phyloP scores from a whole-genome alignment of 2,113 vertebrate species.

The Uria aalge region DNA sequence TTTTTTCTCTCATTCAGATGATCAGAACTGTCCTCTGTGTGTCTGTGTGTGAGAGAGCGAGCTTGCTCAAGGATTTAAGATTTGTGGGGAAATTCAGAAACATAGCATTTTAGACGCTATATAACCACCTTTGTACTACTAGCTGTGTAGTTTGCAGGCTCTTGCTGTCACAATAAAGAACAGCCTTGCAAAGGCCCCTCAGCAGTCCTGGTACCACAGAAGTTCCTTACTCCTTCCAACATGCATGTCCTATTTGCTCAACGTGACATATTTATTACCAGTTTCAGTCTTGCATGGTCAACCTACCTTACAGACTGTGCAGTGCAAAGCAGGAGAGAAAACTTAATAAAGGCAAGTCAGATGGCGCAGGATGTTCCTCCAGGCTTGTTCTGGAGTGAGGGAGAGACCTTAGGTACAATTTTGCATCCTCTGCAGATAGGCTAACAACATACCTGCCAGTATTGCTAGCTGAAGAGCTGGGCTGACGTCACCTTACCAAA shows the following conservation, averaged over 20 bases:
- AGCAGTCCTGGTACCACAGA: neutral
- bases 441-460: neutral
- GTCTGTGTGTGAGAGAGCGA: neutral
- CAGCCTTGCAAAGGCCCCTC: neutral
- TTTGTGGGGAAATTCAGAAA: neutral
- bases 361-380: neutral
- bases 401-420: neutral
- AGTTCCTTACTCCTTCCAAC: neutral
- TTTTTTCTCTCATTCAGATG: neutral
- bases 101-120: neutral
- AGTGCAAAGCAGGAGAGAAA: neutral
- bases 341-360: neutral
- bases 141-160: neutral
- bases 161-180: constrained; percentile 25
- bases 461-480: neutral
- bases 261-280: neutral
- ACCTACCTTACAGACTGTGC: neutral
- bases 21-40: neutral
- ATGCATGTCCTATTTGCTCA: constrained; percentile 33
- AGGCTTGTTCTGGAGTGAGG: neutral
- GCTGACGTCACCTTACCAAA: neutral
- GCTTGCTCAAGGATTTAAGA: neutral
- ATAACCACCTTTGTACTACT: neutral
- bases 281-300: constrained; percentile 19
- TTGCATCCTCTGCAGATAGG: neutral